Base-by-base conservation (phyloP, 2,113 vertebrate genomes). In the Isichthys henryi region DNA sequence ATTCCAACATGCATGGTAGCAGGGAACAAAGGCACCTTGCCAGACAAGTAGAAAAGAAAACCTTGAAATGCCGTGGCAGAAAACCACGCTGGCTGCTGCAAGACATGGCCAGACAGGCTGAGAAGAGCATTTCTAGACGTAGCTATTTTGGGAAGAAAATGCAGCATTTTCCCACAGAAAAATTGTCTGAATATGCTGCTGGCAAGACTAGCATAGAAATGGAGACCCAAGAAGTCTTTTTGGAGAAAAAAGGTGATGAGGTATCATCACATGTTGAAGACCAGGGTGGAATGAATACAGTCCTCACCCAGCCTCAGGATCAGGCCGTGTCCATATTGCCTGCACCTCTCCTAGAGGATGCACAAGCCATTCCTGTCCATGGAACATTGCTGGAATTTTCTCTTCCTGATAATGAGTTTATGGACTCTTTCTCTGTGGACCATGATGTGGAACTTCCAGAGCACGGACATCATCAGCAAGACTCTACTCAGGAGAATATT, bases 391-490 rank as follows among this genome's bases (percentile, higher is more conserved):
- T 95, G 70, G 95, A 95, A 91, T 91, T 95, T 49, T 96, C 95
- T 0, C 90, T 95, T 19, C 96, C 95, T 46, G 96, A 96, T 91
- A 96, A 96, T 66, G 96, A 96, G 89, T 91, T 96, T 46, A 27
- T 94, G 88, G 94, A 91, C 6, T 87, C 90, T 0, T 94, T 95
- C 84, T 85, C n/a, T 19, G 94, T 95, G 21, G 93, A 94, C 10
- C 80, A 92, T 46, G 58, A 66, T 48, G 46, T 49, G 19, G 88
- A 74, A 62, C 31, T 93, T 84, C 90, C 92, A 86, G 35, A 91
- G 91, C 90, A 90, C 89, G 91, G 21, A 74, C 49, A 58, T 17
- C 56, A 92, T 17, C 56, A 92, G 91, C 84, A 94, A 93, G 87
- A 92, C 92, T 86, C 92, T 93, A 62, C 48, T 83, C 74, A 45